Evolutionary conservation across 1,140 invertebrate species (phyloP), one percentile per base, ranked within the genome.

Genomic region (Drosophila nigromelanica): DNA sequence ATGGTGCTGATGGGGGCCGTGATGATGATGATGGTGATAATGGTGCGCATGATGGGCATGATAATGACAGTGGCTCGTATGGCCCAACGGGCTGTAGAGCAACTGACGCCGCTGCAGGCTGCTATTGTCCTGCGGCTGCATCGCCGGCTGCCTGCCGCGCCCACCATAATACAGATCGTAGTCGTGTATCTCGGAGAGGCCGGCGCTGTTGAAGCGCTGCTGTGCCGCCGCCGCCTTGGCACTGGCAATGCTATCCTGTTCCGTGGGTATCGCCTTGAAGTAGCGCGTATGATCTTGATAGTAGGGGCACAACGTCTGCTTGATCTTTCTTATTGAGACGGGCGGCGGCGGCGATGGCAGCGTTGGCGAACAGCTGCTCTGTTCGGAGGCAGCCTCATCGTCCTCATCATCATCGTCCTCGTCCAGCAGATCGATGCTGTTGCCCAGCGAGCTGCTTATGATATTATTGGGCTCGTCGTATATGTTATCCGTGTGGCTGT

Each of bases 381-480:
- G 79, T 69, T 90, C 78, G 10, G 83, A 86, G 40, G 52, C 51
- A 6, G 75, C 81, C 40, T 83, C 79, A 21, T 82, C 80, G 21
- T 83, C 83, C 12, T 78, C 82, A 12, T 77, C 78, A 5, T 72
- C 68, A 5, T 80, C 81, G 15, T 80, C 76, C 24, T 90, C 81
- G n/a, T 86, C 89, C 6, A 86, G 55, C 54, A 89, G 39, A 42
- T 91, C 87, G 2, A 87, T 76, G 27, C 89, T 91, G 54, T 90
- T 90, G 61, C 87, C 87, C 68, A 89, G 63, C 30, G 85, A 91
- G 14, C 81, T 89, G 72, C 90, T 89, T 12, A 91, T 79, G 1
- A 90, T 90, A 45, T 91, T 90, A 58, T 91, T 92, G 5, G 91
- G 91, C 43, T 92, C 90, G 51, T 92, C 91, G 47, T 92, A 92